Conservation (phyloP, 1,140 invertebrate species). For the Sipha flava region DNA sequence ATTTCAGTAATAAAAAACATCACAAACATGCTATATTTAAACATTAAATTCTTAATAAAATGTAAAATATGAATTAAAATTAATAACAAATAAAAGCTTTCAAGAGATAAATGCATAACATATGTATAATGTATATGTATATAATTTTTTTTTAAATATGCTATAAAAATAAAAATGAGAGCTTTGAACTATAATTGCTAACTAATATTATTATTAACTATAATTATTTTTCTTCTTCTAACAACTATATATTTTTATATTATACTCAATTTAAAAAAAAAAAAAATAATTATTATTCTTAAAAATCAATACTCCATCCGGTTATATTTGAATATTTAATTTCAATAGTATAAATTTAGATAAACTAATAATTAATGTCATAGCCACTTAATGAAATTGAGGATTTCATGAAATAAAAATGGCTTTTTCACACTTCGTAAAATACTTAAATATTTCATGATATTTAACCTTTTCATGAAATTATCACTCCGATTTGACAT, state of each 20-base stretch:
- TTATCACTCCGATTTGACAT: no score
- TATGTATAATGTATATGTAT: not conserved
- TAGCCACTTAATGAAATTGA: no score
- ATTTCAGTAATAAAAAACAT: not conserved
- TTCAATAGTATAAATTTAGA: no score
- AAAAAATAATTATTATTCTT: not conserved
- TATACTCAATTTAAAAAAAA: not conserved
- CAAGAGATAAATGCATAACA: not conserved
- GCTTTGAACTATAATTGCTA: not conserved
- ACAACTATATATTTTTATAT: not conserved
- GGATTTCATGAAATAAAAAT: no score
- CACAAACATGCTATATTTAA: not conserved
- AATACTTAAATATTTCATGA: no score
- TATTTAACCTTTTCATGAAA: no score
- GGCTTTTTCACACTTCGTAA: no score
- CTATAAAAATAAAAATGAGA: not conserved
- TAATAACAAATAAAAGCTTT: not conserved
- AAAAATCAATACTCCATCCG: no score
- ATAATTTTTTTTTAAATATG: not conserved
- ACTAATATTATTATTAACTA: not conserved
- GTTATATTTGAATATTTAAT: no score
- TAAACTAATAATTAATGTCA: no score
- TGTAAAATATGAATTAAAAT: not conserved
- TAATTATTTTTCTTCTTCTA: not conserved
- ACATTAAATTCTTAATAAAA: not conserved